Conservation (phyloP, 1,140 invertebrate genomes). For the Drosophila trapezifrons region DNA sequence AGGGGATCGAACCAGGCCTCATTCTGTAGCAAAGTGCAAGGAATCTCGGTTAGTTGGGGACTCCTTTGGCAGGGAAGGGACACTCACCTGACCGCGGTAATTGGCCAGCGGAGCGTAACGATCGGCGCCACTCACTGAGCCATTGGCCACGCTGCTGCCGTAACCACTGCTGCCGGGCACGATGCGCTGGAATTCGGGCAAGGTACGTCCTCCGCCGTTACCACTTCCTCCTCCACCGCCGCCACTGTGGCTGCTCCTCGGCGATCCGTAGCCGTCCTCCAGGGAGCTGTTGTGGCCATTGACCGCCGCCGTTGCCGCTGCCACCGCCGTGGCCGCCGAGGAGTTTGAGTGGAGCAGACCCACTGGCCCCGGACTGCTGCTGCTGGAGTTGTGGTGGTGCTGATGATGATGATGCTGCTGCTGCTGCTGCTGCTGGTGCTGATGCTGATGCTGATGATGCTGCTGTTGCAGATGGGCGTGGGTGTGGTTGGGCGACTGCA, state of each 20-base stretch:
- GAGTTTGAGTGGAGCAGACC: slow-evolving; percentile 48
- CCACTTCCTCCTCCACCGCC: slow-evolving; percentile 49
- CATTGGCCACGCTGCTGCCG: slow-evolving; percentile 65
- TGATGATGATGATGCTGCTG: slow-evolving; percentile 63
- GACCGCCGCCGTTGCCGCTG: slow-evolving; percentile 29
- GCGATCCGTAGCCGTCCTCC: slow-evolving; percentile 76
- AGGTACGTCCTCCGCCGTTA: slow-evolving; percentile 43
- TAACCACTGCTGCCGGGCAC: slow-evolving; percentile 43
- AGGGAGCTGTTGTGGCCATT: slow-evolving; percentile 57
- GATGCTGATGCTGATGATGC: slow-evolving; percentile 59
- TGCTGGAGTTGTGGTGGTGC: slow-evolving; percentile 62
- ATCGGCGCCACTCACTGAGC: slow-evolving; percentile 57
- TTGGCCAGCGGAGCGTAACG: slow-evolving; percentile 76
- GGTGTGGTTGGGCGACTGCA: slow-evolving; percentile 67
- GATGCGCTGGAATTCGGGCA: slow-evolving; percentile 77
- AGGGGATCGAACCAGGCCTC: slow-evolving; percentile 79
- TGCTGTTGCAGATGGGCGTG: slow-evolving; percentile 63
- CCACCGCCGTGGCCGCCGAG: slow-evolving; percentile 29
- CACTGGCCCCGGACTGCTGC: slow-evolving; percentile 64
- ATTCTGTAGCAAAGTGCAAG: slow-evolving; percentile 44
- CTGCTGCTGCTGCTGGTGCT: slow-evolving; percentile 39
- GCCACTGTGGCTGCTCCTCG: slow-evolving; percentile 71
- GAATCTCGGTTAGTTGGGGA: slow-evolving; percentile 1
- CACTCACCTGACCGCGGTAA: slow-evolving; percentile 79
- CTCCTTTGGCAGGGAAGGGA: background rate